Evolutionary conservation across 1,140 invertebrate genomes (phyloP), one percentile per base, ranked within the genome.

Genomic region (Nomia melanderi): DNA sequence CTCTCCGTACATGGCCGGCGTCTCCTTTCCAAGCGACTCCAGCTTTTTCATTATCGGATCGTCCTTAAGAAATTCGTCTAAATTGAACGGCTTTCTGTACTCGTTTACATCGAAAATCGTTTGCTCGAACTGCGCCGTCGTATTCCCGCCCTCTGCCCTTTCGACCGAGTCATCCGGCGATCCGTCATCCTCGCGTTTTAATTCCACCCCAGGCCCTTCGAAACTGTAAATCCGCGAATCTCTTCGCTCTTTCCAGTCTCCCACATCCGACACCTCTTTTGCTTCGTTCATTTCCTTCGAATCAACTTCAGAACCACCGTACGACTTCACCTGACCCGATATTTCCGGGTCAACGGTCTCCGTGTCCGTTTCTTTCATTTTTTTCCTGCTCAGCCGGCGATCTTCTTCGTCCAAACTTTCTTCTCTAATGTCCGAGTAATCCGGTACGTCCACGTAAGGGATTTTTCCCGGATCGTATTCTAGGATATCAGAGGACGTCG

Each of bases 391-490:
- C 1, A 0, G 23, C 0, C 6, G 53, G 8, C 54, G 80, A 71
- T 88, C 83, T 1, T 71, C 33, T 31, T 84, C 74, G 60, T 89
- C 88, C 12, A 89, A 65, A 77, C 78, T 89, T 17, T 88, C 83
- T 17, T 89, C 87, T 7, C 83, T 78, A 33, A 80, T 78, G 5
- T 89, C 88, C 0, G 86, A 71, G 36, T 89, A 89, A 84, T 89
- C 88, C 1, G 88, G 86, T 4, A 89, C 83, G 0, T 88, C 85
- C 1, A 89, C 87, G 25, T 89, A 89, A 1, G 88, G 88, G 60
- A 89, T 89, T 50, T 83, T 85, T 6, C 36, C 71, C 0, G 83
- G 82, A 83, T 88, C 80, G 25, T 89, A 88, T 14, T 69, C 36
- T 14, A 50, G 25, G 23, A 53, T 74, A 23, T 31, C 57, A 0